Percentiles rank a stretch among this genome's conserved stretches.
Conservation (phyloP, 2,113 vertebrate species). For the Megaptera novaeangliae region DNA sequence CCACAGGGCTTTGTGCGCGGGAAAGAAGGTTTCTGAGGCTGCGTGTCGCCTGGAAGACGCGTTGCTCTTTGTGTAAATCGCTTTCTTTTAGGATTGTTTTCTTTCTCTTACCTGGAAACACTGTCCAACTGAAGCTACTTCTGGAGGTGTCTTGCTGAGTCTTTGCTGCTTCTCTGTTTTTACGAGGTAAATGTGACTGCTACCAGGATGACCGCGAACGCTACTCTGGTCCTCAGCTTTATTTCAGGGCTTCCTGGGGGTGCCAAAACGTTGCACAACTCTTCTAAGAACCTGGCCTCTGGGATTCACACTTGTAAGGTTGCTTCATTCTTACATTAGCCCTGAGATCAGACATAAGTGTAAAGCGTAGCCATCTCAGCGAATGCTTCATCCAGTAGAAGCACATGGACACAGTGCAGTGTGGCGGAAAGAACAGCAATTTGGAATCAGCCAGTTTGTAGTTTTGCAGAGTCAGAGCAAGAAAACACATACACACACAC, state of each 20-base stretch:
- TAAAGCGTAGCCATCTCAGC: too few species aligned
- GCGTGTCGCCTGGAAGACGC: background rate
- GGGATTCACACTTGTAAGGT: background rate
- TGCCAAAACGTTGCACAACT: background rate
- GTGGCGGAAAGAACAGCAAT: background rate
- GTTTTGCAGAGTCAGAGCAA: background rate
- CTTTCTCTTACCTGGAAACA: background rate
- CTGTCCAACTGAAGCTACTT: background rate
- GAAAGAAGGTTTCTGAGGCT: background rate
- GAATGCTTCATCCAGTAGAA: background rate
- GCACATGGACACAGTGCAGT: fast-evolving
- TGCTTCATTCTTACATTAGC: background rate
- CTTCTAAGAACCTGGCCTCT: background rate
- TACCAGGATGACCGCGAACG: background rate
- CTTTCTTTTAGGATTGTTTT: background rate
- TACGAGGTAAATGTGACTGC: background rate
- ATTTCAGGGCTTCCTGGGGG: background rate
- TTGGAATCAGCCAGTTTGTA: background rate
- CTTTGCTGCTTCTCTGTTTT: background rate
- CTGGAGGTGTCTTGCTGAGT: background rate
- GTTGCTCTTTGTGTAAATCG: background rate
- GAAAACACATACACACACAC: background rate
- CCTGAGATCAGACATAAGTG: background rate
- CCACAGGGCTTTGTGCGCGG: background rate
- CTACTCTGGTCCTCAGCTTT: background rate